Evolutionary conservation across 1,140 invertebrate genomes (phyloP).

Genomic region (Harpegnathos saltator): DNA sequence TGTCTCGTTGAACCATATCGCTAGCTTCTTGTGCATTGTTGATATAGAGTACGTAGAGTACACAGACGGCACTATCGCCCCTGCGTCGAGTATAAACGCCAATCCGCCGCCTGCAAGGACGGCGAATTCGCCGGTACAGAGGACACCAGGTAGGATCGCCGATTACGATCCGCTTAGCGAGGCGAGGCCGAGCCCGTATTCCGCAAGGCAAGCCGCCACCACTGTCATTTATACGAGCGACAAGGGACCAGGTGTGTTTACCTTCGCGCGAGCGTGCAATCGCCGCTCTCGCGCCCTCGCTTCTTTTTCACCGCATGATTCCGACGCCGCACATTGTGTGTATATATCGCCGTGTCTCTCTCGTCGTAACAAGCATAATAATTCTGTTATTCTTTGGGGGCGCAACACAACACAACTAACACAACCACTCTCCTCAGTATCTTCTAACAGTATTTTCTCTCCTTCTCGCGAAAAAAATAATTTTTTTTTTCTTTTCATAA

Average conservation of each 20-base stretch:
- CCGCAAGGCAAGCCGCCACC: slow-evolving; percentile 89
- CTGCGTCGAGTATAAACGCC: slow-evolving; percentile 79
- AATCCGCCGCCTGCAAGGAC: slow-evolving; percentile 80
- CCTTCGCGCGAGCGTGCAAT: slow-evolving; percentile 41
- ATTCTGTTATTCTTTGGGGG: no score
- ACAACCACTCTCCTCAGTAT: no score
- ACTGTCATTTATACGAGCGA: slow-evolving; percentile 95
- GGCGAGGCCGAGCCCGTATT: slow-evolving; percentile 90
- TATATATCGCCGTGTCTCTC: neutral
- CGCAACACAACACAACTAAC: no score
- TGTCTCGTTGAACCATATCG: slow-evolving; percentile 28
- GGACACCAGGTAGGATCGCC: slow-evolving; percentile 89
- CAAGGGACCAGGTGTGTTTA: slow-evolving; percentile 86
- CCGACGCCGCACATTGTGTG: no score
- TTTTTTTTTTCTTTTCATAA: no score
- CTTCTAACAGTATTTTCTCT: no score
- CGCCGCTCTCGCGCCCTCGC: neutral
- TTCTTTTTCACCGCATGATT: slow-evolving; percentile 14
- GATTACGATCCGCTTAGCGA: slow-evolving; percentile 93
- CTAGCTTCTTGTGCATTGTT: slow-evolving; percentile 69
- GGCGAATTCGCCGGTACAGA: slow-evolving; percentile 82
- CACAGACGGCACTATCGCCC: slow-evolving; percentile 83
- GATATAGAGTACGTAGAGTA: slow-evolving; percentile 85
- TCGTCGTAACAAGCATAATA: neutral
- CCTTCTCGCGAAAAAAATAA: no score